Base-by-base conservation (phyloP, 53 echinoderm and acorn worm genomes). In the Apostichopus leukothele region DNA sequence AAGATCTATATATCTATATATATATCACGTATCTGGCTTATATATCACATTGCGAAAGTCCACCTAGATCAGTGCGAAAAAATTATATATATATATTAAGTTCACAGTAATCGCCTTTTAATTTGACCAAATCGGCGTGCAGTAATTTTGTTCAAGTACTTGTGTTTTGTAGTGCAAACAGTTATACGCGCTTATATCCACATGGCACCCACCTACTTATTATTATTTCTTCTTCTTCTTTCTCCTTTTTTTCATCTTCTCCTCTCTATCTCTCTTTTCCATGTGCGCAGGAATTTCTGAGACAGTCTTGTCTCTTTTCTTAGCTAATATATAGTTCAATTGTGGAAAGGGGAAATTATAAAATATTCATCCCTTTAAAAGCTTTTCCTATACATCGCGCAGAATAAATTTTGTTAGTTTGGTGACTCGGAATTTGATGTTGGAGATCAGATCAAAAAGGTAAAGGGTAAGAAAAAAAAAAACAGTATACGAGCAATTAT, bases 351-450 rank as follows among this genome's bases (percentile, higher is more conserved):
- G 55, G 81, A 81, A 81, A 81, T 81, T 81, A 81, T 81, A 81
- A 81, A 81, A 81, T 81, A 90, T 90, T 88, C 86, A 86, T 79
- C 90, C 90, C 75, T 90, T 90, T 89, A 93, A 90, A 88, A 93
- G 93, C 90, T 90, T 93, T 59, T 22, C 57, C 20, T 81, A 55
- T 54, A 55, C 51, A 59, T 59, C 21, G 59, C 20, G 39, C 23
- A 59, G 81, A 81, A 81, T 81, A 81, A 81, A 81, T 81, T 20
- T 81, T 81, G 81, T 81, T 81, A 81, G 81, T 26, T 54, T 22
- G 71, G n/a, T 71, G 71, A 18, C 18, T 71, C n/a, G 71, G 71
- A 14, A n/a, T 71, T 71, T 71, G 5, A 71, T 71, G 71, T 63
- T 71, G 20, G 18, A 6, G 71, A 71, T 71, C n/a, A n/a, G 7